These are phyloP conservation scores for Silurus lanzhouensis DNA, from an alignment of 2,797 vertebrate genomes.

Conservation along the genomic window DNA sequence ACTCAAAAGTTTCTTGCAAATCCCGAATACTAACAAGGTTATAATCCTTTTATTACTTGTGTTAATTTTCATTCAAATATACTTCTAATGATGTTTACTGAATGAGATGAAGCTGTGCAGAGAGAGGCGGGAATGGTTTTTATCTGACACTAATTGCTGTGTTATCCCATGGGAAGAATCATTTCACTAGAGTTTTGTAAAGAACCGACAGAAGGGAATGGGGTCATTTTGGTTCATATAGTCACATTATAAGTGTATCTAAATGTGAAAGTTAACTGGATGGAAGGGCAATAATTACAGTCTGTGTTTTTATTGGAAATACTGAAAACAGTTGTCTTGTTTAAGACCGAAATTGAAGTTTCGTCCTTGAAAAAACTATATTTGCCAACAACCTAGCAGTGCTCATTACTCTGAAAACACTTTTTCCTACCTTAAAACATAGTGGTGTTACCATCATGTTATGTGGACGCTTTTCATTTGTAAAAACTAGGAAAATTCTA, in stretches of 20 bases:
- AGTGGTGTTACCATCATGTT: background rate
- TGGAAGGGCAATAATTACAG: background rate
- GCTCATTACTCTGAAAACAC: background rate
- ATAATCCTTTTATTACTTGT: constrained; percentile 6
- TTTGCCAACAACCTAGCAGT: background rate
- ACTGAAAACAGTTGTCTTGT: background rate
- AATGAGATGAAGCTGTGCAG: background rate
- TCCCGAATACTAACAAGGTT: background rate
- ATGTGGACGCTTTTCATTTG: background rate
- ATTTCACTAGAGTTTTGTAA: constrained; percentile 14
- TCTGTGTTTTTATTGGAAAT: background rate
- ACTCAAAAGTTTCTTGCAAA: background rate
- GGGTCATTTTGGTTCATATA: background rate
- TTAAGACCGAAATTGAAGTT: background rate
- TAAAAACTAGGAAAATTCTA: background rate
- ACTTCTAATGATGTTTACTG: constrained; percentile 15
- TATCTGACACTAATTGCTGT: constrained; percentile 41
- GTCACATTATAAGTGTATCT: background rate
- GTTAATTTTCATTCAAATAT: constrained; percentile 5
- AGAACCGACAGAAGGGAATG: background rate
- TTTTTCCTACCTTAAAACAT: background rate
- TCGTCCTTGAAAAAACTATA: background rate
- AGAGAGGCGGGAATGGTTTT: constrained; percentile 33
- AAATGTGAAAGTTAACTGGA: background rate
- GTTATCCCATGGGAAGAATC: constrained; percentile 29